Conservation (phyloP, 1,140 invertebrate genomes). For the Drosophila pectinifera region DNA sequence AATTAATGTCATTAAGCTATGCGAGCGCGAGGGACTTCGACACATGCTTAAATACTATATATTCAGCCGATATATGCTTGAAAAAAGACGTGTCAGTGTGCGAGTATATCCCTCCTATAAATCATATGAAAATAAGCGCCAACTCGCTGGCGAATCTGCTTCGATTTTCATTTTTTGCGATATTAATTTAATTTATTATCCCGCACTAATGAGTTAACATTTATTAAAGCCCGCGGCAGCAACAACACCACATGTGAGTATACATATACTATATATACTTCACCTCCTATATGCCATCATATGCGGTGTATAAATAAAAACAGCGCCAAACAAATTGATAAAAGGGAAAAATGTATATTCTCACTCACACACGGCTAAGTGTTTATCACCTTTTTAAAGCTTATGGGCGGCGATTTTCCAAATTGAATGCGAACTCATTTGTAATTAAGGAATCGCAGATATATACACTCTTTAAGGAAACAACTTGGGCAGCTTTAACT, state of each 20-base stretch:
- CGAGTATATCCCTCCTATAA: slow-evolving; percentile 56
- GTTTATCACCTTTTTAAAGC: slow-evolving; percentile 64
- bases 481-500: slow-evolving; percentile 1
- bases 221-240: slow-evolving; percentile 60
- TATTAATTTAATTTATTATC: slow-evolving; percentile 67
- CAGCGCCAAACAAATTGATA: slow-evolving; percentile 60
- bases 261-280: slow-evolving; percentile 18
- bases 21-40: slow-evolving; percentile 46
- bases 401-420: slow-evolving; percentile 50
- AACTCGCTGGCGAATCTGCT: slow-evolving; percentile 30
- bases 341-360: slow-evolving; percentile 19
- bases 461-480: neutral
- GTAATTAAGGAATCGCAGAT: slow-evolving; percentile 27
- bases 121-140: slow-evolving; percentile 72
- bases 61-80: neutral
- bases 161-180: slow-evolving; percentile 51
- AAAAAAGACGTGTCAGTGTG: neutral
- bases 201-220: slow-evolving; percentile 72
- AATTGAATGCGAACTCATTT: slow-evolving; percentile 61
- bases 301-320: slow-evolving; percentile 53
- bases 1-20: slow-evolving; percentile 79
- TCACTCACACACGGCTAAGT: slow-evolving; percentile 20
- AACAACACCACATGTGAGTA: slow-evolving; percentile 7
- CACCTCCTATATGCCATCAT: slow-evolving; percentile 17
- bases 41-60: slow-evolving; percentile 26